Percentiles rank a stretch among this genome's conserved stretches.
Conservation (phyloP, 2,888 invertebrate genomes). For the Eupithecia abbreviata region DNA sequence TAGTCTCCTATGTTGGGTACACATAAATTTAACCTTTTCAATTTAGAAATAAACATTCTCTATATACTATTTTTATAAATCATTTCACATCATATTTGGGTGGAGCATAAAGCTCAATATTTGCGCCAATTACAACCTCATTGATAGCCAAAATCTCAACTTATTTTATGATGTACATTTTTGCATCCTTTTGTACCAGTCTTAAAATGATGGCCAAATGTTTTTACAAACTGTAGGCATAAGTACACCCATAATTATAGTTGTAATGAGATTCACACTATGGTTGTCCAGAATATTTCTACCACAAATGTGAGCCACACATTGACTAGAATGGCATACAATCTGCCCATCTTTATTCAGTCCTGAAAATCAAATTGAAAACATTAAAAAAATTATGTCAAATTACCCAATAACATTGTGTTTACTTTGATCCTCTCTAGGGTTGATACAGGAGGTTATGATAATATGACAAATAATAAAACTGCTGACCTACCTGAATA, state of each 20-base stretch:
- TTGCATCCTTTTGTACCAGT: no score
- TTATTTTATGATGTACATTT: neutral
- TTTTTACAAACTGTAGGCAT: conserved; percentile 85
- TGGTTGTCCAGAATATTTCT: conserved; percentile 91
- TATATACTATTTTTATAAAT: no score
- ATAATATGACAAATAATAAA: neutral
- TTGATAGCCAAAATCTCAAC: neutral
- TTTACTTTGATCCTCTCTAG: neutral
- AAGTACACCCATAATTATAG: conserved; percentile 88
- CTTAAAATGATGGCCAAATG: conserved; percentile 63
- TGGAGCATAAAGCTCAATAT: neutral
- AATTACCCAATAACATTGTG: neutral
- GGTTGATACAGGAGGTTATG: neutral
- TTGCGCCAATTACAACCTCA: neutral
- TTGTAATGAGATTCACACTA: conserved; percentile 93
- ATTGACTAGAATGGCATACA: conserved; percentile 87
- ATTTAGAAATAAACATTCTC: neutral
- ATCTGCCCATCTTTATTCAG: conserved; percentile 87
- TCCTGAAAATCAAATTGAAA: conserved; percentile 77
- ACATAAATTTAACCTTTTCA: neutral
- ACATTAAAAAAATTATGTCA: neutral
- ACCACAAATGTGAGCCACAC: conserved; percentile 90
- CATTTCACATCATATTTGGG: neutral
- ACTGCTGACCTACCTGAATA: conserved; percentile 86
- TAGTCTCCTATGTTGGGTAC: neutral